Evolutionary conservation across 2,888 invertebrate species (phyloP).

Genomic region (Phengaris arion): DNA sequence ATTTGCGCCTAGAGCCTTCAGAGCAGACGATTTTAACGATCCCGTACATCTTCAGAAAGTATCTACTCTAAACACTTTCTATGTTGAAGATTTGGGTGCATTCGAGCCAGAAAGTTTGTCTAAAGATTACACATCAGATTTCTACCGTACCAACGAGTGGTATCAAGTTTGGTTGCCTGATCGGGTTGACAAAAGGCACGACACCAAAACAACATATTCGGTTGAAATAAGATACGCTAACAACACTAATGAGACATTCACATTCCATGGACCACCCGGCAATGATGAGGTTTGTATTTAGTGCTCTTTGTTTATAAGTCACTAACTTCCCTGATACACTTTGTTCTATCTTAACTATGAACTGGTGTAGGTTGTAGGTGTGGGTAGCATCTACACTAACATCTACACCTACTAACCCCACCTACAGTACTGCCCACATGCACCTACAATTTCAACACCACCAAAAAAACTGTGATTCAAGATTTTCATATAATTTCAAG

Average conservation of each 20-base stretch:
- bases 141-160: slow-evolving; percentile 96
- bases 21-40: slow-evolving; percentile 96
- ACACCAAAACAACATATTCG: slow-evolving; percentile 94
- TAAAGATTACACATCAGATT: slow-evolving; percentile 93
- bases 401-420: no score
- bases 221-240: slow-evolving; percentile 96
- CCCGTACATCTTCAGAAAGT: slow-evolving; percentile 95
- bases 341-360: no score
- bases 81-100: slow-evolving; percentile 91
- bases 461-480: no score
- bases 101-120: slow-evolving; percentile 88
- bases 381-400: no score
- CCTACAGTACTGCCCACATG: no score
- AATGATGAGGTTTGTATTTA: slow-evolving; percentile 85
- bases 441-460: no score
- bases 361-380: no score
- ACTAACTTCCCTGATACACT: no score
- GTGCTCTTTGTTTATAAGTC: not conserved
- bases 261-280: slow-evolving; percentile 96
- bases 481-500: no score
- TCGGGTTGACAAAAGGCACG: slow-evolving; percentile 88
- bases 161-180: slow-evolving; percentile 95
- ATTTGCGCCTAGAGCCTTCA: slow-evolving; percentile 95
- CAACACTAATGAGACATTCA: slow-evolving; percentile 96
- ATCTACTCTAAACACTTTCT: slow-evolving; percentile 95